Evolutionary conservation across 2,797 vertebrate species (phyloP), one percentile per base, ranked within the genome.

Genomic region (Sparus aurata): DNA sequence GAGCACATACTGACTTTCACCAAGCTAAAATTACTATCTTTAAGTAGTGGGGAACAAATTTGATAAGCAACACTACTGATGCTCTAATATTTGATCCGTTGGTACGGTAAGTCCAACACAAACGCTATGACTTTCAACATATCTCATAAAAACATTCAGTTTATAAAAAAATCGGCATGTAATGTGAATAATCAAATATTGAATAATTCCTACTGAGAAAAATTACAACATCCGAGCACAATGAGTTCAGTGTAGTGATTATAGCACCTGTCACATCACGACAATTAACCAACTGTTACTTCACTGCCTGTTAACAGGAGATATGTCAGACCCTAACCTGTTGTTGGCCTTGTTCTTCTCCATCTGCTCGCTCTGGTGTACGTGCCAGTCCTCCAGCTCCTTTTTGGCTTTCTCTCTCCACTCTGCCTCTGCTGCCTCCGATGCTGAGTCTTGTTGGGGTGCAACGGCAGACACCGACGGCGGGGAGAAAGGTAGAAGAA

Each of bases 321-420:
- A 50, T 23, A 20, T 54, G 68, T 77, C 72, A 57, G 69, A 80
- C 38, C 47, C 71, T 75, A 62, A 99, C 98, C 98, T 96, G 93
- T 99, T 99, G 92, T 98, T 99, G 90, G 94, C 95, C 91, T 98
- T 97, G 92, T 98, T 99, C 92, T 98, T 99, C 94, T 99, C 98
- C 88, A 99, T 97, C 91, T 99, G 98, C 79, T 99, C 98, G 1
- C 90, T 97, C 94, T 99, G 98, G 85, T 98, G 97, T 65, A 97
- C 92, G 52, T 99, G 97, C 98, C 98, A 99, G 83, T 99, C 98
- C 84, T 99, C 98, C 77, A 99, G 95, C 90, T 99, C 98, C 88
- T 96, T 98, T 86, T 96, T 98, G 79, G 98, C 98, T 86, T 97
- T 99, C 83, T 98, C 97, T 85, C 95, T 96, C 98, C 97, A 99